Percentiles rank a stretch among this genome's conserved stretches.
Evolutionary conservation across 2,888 invertebrate species (phyloP).

Genomic region (Pecten maximus): DNA sequence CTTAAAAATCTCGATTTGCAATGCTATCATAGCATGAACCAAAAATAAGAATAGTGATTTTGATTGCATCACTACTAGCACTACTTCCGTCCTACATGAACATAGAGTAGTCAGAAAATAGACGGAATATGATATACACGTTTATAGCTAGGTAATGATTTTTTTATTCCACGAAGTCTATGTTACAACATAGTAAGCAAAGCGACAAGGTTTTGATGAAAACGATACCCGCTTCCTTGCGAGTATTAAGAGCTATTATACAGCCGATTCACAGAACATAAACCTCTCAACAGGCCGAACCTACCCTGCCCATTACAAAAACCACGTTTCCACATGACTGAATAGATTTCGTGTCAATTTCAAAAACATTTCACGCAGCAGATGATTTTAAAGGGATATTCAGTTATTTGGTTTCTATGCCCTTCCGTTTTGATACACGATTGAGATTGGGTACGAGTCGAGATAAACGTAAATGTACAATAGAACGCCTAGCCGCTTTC

Average conservation of each 20-base stretch:
- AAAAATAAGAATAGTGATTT: background rate
- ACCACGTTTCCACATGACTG: conserved; percentile 23
- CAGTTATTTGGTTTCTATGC: conserved; percentile 35
- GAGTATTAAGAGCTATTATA: conserved; percentile 28
- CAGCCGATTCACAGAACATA: background rate
- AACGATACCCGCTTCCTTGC: conserved; percentile 13
- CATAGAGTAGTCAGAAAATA: background rate
- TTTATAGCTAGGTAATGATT: conserved; percentile 13
- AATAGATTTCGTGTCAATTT: conserved; percentile 28
- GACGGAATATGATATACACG: conserved; percentile 15
- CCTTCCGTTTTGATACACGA: conserved; percentile 35
- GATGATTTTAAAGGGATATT: conserved; percentile 35
- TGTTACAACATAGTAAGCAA: conserved; percentile 19
- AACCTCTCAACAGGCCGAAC: conserved; percentile 27
- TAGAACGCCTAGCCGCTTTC: conserved; percentile 24
- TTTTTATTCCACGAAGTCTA: conserved; percentile 19
- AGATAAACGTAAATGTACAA: background rate
- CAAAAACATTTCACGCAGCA: conserved; percentile 35
- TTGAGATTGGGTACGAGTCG: conserved; percentile 13
- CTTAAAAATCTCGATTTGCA: background rate
- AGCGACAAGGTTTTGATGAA: background rate
- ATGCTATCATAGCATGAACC: background rate
- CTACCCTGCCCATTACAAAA: conserved; percentile 35
- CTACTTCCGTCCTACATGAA: background rate
- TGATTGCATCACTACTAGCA: background rate